Conservation (phyloP, 2,113 vertebrate genomes). For the Ellobius talpinus region DNA sequence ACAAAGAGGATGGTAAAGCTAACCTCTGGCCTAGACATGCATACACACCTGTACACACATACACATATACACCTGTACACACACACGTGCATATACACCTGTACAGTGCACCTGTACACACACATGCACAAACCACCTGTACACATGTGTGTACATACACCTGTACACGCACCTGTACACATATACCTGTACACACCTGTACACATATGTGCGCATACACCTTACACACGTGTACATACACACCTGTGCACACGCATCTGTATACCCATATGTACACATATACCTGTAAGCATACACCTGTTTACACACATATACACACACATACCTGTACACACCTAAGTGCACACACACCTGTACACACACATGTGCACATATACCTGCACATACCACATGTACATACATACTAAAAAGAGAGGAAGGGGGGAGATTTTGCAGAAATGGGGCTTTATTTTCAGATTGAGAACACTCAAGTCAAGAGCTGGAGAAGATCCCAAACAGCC, state of each 20-base stretch:
- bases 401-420: not conserved
- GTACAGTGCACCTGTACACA: not conserved
- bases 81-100: not conserved
- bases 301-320: too few species aligned
- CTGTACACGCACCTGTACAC: not conserved
- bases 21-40: not conserved
- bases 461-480: not conserved
- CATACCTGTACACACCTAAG: not conserved
- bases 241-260: too few species aligned
- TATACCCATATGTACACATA: not conserved
- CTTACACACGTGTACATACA: not conserved
- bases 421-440: not conserved
- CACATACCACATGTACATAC: not conserved
- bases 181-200: not conserved
- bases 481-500: not conserved
- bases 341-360: not conserved
- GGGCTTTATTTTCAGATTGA: not conserved
- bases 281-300: not conserved
- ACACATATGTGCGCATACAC: not conserved
- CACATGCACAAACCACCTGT: not conserved
- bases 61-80: not conserved
- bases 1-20: not conserved
- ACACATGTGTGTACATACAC: not conserved
- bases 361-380: not conserved
- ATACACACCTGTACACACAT: not conserved